Conservation (phyloP, 1,140 invertebrate genomes). For the Helicoverpa zea region DNA sequence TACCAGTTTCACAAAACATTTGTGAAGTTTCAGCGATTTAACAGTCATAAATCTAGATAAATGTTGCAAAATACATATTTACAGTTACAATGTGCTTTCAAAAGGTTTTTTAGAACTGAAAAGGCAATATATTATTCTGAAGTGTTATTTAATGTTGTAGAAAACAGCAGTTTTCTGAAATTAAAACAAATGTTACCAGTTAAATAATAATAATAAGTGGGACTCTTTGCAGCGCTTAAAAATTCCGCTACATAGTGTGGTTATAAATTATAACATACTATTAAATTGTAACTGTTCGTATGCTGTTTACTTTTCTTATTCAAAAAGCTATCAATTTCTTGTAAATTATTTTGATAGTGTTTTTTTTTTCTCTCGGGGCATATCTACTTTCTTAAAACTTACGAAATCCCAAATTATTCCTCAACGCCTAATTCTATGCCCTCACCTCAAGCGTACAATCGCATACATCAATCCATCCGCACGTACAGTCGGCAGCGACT, state of each 20-base stretch:
- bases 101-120: not conserved
- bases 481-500: slow-evolving; percentile 30
- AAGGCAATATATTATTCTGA: not conserved
- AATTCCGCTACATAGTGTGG: too few species aligned
- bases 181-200: too few species aligned
- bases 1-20: not conserved
- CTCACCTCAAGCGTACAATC: not conserved
- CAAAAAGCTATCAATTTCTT: too few species aligned
- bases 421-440: not conserved
- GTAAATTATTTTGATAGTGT: too few species aligned
- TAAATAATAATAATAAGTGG: too few species aligned
- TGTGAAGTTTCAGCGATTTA: slow-evolving; percentile 6
- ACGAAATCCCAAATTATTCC: too few species aligned
- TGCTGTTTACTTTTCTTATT: too few species aligned
- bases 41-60: slow-evolving; percentile 7
- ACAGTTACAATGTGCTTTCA: not conserved
- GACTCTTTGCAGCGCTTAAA: too few species aligned
- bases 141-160: not conserved
- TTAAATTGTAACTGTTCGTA: too few species aligned
- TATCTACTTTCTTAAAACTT: too few species aligned
- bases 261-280: too few species aligned
- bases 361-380: too few species aligned
- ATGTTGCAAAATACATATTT: slow-evolving; percentile 1
- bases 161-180: not conserved
- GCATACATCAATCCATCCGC: slow-evolving; percentile 39